phyloP scores from a whole-genome alignment of 2,797 vertebrate species.

The Uromys caudimaculatus region DNA sequence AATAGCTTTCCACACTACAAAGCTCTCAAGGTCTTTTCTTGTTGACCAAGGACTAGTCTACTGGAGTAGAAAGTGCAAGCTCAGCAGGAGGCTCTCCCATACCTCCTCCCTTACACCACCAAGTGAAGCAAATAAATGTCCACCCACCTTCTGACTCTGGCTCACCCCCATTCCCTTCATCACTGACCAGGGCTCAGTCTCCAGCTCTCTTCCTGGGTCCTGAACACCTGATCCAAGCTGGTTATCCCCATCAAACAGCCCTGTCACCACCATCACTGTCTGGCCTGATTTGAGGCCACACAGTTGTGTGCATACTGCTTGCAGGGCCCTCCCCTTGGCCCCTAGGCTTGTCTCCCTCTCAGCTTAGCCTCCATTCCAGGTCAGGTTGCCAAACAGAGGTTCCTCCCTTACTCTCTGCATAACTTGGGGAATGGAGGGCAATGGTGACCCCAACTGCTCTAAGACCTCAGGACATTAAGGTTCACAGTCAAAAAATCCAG shows the following conservation, averaged over 20 bases:
- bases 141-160: background rate
- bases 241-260: background rate
- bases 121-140: constrained; percentile 18
- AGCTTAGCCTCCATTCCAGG: background rate
- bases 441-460: background rate
- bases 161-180: background rate
- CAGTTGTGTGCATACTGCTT: background rate
- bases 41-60: background rate
- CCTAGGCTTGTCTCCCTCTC: background rate
- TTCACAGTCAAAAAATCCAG: background rate
- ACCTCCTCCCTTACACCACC: background rate
- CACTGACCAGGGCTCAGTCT: no score
- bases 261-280: background rate
- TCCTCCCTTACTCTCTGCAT: background rate
- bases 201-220: background rate
- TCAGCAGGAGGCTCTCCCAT: background rate
- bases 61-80: background rate
- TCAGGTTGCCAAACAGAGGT: background rate
- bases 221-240: background rate
- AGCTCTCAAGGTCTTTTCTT: background rate
- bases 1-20: background rate
- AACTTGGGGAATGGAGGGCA: no score
- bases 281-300: background rate
- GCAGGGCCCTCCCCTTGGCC: background rate
- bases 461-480: background rate